These are phyloP conservation scores for Ptychoptera albimana DNA, from an alignment of 2,888 invertebrate species.

Conservation along the genomic window DNA sequence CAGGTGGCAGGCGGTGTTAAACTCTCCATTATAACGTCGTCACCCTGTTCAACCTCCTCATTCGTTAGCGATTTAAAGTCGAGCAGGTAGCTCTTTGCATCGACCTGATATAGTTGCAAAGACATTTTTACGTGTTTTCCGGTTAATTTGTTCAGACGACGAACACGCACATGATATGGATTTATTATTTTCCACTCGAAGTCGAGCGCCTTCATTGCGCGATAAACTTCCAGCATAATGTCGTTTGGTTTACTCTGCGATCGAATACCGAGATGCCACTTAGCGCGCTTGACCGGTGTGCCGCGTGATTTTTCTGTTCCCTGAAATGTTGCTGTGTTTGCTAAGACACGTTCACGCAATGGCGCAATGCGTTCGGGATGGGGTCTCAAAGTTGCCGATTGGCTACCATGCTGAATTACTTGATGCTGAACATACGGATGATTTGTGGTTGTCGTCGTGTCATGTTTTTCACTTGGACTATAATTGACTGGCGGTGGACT, in stretches of 20 bases:
- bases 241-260: conserved; percentile 99
- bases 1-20: conserved; percentile 25
- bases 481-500: conserved; percentile 61
- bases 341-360: conserved; percentile 36
- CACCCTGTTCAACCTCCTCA: conserved; percentile 45
- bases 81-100: conserved; percentile 90
- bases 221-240: conserved; percentile 98
- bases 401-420: conserved; percentile 6
- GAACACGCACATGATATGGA: conserved; percentile 88
- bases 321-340: conserved; percentile 25
- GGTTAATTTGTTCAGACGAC: conserved; percentile 76
- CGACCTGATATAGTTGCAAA: conserved; percentile 96
- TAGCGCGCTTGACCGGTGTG: conserved; percentile 81
- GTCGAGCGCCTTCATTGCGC: conserved; percentile 96
- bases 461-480: conserved; percentile 26
- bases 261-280: conserved; percentile 97
- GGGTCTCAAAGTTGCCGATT: conserved; percentile 36
- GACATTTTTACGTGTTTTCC: conserved; percentile 90
- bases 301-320: conserved; percentile 32
- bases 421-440: neutral
- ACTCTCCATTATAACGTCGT: conserved; percentile 31
- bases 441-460: conserved; percentile 17
- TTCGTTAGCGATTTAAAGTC: conserved; percentile 93
- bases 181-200: conserved; percentile 99
- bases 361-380: conserved; percentile 91